phyloP scores from a whole-genome alignment of 37 sponge, comb jelly and placozoan genomes.

The Ianthella basta region DNA sequence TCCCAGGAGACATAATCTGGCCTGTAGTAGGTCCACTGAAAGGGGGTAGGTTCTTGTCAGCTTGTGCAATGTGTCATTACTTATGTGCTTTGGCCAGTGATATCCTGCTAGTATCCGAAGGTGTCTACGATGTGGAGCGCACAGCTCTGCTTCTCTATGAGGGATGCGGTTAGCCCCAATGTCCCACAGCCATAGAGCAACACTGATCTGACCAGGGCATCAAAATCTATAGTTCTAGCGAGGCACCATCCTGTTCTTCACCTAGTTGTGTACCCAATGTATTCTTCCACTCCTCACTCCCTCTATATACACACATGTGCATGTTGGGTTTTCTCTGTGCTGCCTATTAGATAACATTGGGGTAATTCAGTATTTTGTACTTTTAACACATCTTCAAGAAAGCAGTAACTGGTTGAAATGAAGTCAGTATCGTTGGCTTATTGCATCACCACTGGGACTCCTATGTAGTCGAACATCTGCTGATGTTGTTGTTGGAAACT shows the following conservation, averaged over 20 bases:
- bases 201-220: slow-evolving; percentile 3
- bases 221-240: not conserved
- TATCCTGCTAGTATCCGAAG: slow-evolving; percentile 12
- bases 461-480: not conserved
- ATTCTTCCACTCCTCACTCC: not conserved
- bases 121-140: not conserved
- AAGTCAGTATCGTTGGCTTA: slow-evolving; percentile 17
- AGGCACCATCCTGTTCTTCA: slow-evolving; percentile 12
- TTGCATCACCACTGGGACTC: not conserved
- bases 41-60: slow-evolving; percentile 17
- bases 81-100: slow-evolving; percentile 26
- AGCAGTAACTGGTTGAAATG: slow-evolving; percentile 1
- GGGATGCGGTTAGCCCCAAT: slow-evolving; percentile 3
- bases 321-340: slow-evolving; percentile 3
- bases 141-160: slow-evolving; percentile 27
- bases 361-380: slow-evolving; percentile 15
- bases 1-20: slow-evolving; percentile 19
- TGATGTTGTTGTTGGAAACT: slow-evolving; percentile 8
- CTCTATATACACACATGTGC: not conserved
- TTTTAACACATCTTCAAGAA: slow-evolving; percentile 8
- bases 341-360: not conserved
- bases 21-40: slow-evolving; percentile 7
- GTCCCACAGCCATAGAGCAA: slow-evolving; percentile 25
- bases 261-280: not conserved
- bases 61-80: not conserved